phyloP scores from a whole-genome alignment of 2,113 vertebrate species.

The Psophia crepitans region DNA sequence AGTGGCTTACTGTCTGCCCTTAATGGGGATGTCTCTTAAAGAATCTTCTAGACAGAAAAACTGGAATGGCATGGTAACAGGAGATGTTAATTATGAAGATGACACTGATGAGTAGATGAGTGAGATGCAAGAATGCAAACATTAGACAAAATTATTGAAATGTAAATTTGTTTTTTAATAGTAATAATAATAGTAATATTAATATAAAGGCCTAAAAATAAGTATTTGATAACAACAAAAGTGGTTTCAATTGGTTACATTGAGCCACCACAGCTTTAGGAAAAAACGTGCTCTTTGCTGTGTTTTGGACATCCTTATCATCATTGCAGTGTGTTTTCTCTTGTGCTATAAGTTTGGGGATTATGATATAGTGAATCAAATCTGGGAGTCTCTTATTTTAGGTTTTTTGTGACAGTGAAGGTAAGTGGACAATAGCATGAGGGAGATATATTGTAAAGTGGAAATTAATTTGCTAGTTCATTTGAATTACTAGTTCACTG shows the following conservation, averaged over 20 bases:
- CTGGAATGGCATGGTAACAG: neutral
- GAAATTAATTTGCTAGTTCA: neutral
- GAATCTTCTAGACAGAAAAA: neutral
- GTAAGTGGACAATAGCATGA: neutral
- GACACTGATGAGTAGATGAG: neutral
- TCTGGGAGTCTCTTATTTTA: neutral
- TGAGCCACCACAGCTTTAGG: neutral
- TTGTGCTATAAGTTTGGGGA: neutral
- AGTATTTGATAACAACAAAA: neutral
- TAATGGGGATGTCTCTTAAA: neutral
- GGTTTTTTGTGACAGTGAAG: neutral
- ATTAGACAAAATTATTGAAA: neutral
- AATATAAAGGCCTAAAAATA: neutral
- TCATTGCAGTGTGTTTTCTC: neutral
- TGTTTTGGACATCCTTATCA: neutral
- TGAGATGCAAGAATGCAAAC: neutral
- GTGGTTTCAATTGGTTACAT: neutral
- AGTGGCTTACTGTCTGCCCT: neutral
- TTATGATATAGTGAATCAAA: neutral
- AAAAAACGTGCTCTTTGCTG: neutral
- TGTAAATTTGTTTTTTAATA: neutral
- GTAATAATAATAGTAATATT: neutral
- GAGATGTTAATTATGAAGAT: neutral
- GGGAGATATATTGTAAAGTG: neutral
- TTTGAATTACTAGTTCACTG: neutral